Evolutionary conservation across 2,888 invertebrate species (phyloP).

Genomic region (Ernsta delagoae): DNA sequence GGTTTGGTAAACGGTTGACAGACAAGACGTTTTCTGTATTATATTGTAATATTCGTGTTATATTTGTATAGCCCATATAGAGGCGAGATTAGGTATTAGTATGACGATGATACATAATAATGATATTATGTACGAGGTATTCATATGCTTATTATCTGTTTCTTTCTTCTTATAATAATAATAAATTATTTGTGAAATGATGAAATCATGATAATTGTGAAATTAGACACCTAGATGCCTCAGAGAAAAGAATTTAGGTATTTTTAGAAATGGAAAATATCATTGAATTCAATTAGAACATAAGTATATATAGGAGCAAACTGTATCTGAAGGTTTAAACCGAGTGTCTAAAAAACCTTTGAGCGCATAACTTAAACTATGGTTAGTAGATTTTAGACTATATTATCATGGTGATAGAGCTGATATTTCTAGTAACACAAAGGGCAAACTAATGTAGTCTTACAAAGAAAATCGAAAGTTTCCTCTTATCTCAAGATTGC

Average conservation of each 20-base stretch:
- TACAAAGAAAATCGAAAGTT: conserved; percentile 40
- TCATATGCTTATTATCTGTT: too few relatives aligned
- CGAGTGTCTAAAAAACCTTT: background rate
- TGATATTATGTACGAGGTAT: too few relatives aligned
- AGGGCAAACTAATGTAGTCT: conserved; percentile 22
- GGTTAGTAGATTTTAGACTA: background rate
- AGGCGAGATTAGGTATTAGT: background rate
- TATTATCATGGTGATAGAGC: background rate
- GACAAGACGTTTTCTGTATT: conserved; percentile 4
- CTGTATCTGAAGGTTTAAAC: too few relatives aligned
- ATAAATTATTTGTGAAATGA: too few relatives aligned
- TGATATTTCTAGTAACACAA: background rate
- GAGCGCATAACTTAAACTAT: background rate
- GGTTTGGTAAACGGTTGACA: background rate
- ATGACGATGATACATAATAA: too few relatives aligned
- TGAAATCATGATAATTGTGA: too few relatives aligned
- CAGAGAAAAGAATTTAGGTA: too few relatives aligned
- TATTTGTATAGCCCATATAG: background rate
- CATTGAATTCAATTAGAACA: too few relatives aligned
- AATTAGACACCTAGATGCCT: too few relatives aligned
- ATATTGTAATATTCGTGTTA: background rate
- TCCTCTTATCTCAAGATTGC: conserved; percentile 39
- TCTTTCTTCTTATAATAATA: too few relatives aligned
- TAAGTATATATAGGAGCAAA: too few relatives aligned
- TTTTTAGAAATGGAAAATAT: too few relatives aligned